A percentile compares a stretch with the other conserved stretches of the same genome.
Evolutionary conservation across 2,113 vertebrate species (phyloP).

Genomic region (Corythornis cristatus): DNA sequence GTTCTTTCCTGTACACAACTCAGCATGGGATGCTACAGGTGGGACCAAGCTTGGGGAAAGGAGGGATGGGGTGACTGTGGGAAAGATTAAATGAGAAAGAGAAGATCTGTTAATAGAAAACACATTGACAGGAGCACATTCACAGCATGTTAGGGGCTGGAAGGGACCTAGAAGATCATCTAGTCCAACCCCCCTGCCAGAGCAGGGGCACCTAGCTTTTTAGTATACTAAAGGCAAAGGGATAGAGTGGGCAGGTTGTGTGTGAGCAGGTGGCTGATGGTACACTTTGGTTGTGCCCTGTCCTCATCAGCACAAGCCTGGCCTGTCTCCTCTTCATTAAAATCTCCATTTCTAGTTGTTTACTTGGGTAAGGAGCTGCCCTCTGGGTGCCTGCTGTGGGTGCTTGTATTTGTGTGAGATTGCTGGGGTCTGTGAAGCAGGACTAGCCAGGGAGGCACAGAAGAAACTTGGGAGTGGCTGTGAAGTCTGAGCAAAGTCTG

Average conservation of each 20-base stretch:
- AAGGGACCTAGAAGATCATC: too few relatives aligned
- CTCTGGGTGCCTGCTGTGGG: neutral
- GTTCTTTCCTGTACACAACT: neutral
- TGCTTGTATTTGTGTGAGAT: accelerated
- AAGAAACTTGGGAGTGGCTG: too few relatives aligned
- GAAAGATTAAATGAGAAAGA: neutral
- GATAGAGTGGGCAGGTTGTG: neutral
- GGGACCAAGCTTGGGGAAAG: neutral
- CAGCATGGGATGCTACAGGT: neutral
- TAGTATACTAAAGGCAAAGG: neutral
- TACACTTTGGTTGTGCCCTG: neutral
- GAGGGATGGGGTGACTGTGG: neutral
- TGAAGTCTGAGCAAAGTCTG: accelerated
- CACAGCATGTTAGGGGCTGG: too few relatives aligned
- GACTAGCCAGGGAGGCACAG: too few relatives aligned
- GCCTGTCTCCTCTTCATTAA: neutral
- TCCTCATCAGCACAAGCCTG: neutral
- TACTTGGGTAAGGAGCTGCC: neutral
- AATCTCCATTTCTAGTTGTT: neutral
- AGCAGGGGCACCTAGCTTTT: too few relatives aligned
- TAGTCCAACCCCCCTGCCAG: too few relatives aligned
- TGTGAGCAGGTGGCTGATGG: neutral
- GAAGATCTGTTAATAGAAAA: too few relatives aligned
- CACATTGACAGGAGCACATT: too few relatives aligned
- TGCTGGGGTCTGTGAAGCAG: accelerated